Evolutionary conservation across 2,113 vertebrate species (phyloP).

Genomic region (Actinemys pallida): DNA sequence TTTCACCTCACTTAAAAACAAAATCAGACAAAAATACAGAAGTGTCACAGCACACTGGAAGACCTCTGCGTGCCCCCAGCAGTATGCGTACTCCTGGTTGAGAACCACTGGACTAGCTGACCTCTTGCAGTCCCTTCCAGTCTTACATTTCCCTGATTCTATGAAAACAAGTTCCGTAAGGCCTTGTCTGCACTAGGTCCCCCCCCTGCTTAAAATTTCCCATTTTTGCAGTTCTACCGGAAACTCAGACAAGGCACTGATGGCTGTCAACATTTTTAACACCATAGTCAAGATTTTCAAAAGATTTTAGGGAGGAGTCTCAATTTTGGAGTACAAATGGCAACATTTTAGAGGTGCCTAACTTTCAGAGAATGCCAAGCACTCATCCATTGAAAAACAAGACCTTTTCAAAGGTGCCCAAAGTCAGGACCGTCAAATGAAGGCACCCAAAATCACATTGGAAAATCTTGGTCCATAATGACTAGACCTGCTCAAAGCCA

Average conservation of each 20-base stretch:
- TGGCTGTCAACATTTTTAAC: background rate
- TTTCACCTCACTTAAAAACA: too few species aligned
- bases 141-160: background rate
- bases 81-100: too few species aligned
- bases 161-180: background rate
- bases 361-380: fast-evolving
- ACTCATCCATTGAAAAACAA: background rate
- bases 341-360: background rate
- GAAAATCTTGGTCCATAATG: background rate
- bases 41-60: too few species aligned
- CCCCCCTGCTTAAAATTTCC: background rate
- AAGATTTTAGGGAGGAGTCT: background rate
- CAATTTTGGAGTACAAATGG: background rate
- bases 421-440: background rate
- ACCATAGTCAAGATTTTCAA: background rate
- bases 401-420: background rate
- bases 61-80: too few species aligned
- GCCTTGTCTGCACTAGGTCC: background rate
- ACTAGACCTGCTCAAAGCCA: background rate
- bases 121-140: background rate
- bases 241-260: background rate
- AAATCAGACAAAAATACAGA: too few species aligned
- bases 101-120: background rate
- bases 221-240: background rate
- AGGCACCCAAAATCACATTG: background rate